Evolutionary conservation across 1,140 invertebrate genomes (phyloP).

Genomic region (Heliconius himera): DNA sequence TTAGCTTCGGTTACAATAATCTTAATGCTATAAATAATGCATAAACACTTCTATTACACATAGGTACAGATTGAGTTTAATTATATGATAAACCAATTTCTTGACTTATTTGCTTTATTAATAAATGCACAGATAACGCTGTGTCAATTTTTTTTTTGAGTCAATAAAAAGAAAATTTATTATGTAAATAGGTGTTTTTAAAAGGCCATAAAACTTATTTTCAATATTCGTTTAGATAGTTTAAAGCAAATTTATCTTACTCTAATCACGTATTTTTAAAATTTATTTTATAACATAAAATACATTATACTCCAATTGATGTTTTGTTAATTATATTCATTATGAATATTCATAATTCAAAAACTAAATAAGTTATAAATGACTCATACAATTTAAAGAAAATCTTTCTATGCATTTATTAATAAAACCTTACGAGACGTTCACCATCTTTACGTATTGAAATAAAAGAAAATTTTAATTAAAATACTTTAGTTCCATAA

Average conservation of each 20-base stretch:
- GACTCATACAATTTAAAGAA: background rate
- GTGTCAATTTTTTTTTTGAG: too few species aligned
- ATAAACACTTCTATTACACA: constrained; percentile 45
- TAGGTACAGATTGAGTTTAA: constrained; percentile 27
- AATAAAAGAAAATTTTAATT: background rate
- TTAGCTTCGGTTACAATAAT: constrained; percentile 52
- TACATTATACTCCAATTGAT: too few species aligned
- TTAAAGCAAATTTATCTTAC: too few species aligned
- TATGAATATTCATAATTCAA: too few species aligned
- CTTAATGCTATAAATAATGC: constrained; percentile 51
- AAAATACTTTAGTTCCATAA: background rate
- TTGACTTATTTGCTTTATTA: constrained; percentile 13
- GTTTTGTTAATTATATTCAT: too few species aligned
- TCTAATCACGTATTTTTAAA: too few species aligned
- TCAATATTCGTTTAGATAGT: too few species aligned
- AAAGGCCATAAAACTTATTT: too few species aligned
- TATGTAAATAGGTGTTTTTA: too few species aligned
- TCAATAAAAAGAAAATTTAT: too few species aligned
- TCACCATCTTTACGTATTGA: background rate
- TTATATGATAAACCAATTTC: constrained; percentile 28
- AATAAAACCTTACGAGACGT: constrained; percentile 5
- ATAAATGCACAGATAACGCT: background rate
- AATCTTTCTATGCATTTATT: background rate
- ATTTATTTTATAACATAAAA: too few species aligned
- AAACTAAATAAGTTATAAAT: too few species aligned